These are phyloP conservation scores for Nipponacmea schrenckii DNA, from an alignment of 2,888 invertebrate genomes.

Conservation along the genomic window DNA sequence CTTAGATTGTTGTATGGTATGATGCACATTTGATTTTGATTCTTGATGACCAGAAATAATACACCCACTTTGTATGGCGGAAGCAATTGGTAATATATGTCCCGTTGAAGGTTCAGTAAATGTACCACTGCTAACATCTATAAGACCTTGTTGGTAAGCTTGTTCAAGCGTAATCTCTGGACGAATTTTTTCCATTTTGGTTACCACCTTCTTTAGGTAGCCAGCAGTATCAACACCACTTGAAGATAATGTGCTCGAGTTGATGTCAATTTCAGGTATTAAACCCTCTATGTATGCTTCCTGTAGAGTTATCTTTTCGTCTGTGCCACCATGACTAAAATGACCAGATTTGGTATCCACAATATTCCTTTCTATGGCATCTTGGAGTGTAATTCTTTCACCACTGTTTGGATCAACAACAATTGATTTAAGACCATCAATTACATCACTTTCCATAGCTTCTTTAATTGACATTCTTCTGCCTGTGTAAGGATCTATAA, in stretches of 20 bases:
- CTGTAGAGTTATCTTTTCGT: constrained; percentile 78
- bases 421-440: constrained; percentile 47
- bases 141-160: constrained; percentile 70
- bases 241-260: neutral
- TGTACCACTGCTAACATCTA: constrained; percentile 76
- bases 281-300: constrained; percentile 76
- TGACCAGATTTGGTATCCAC: constrained; percentile 86
- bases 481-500: constrained; percentile 48
- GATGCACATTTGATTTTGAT: constrained; percentile 3
- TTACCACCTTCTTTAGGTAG: constrained; percentile 74
- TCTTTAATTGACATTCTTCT: constrained; percentile 69
- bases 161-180: constrained; percentile 78
- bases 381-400: constrained; percentile 81
- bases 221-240: constrained; percentile 59
- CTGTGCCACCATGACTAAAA: constrained; percentile 74
- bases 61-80: constrained; percentile 77
- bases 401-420: constrained; percentile 74
- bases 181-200: neutral
- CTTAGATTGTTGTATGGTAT: constrained; percentile 1
- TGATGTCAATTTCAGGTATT: constrained; percentile 45
- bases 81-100: constrained; percentile 63
- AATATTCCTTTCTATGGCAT: constrained; percentile 90
- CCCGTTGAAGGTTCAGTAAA: constrained; percentile 72
- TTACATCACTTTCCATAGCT: constrained; percentile 70
- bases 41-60: constrained; percentile 72